Conservation (phyloP, 2,888 invertebrate species). For the Drosophila koepferae region DNA sequence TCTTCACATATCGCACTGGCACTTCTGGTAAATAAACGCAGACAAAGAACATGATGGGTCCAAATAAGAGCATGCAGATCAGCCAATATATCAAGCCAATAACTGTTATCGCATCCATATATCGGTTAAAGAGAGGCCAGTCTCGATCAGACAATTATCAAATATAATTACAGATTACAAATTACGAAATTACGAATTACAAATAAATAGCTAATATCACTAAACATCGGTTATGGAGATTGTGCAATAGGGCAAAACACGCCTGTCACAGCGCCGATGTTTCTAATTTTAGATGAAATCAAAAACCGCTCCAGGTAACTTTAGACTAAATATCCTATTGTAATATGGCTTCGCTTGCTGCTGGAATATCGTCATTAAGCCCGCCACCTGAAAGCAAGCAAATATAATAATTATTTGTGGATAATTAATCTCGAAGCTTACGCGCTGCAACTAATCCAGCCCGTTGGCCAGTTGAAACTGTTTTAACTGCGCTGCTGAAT, state of each 20-base stretch:
- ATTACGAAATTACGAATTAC: slow-evolving; percentile 47
- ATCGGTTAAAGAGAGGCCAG: slow-evolving; percentile 31
- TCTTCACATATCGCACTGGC: slow-evolving; percentile 88
- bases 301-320: slow-evolving; percentile 63
- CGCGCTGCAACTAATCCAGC: slow-evolving; percentile 46
- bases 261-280: slow-evolving; percentile 71
- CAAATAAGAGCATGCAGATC: slow-evolving; percentile 88
- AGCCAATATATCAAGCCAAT: slow-evolving; percentile 87
- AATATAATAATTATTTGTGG: slow-evolving; percentile 18
- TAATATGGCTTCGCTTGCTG: slow-evolving; percentile 40
- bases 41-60: slow-evolving; percentile 88
- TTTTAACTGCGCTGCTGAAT: slow-evolving; percentile 51
- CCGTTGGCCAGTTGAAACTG: slow-evolving; percentile 51
- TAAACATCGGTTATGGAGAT: slow-evolving; percentile 69
- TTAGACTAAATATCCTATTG: slow-evolving; percentile 47
- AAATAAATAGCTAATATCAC: slow-evolving; percentile 78
- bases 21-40: slow-evolving; percentile 89
- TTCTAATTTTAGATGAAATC: slow-evolving; percentile 52
- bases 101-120: slow-evolving; percentile 77
- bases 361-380: slow-evolving; percentile 48
- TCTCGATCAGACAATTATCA: slow-evolving; percentile 58
- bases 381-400: slow-evolving; percentile 63
- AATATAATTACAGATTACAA: slow-evolving; percentile 26
- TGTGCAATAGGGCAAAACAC: slow-evolving; percentile 52
- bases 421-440: slow-evolving; percentile 38